Percentiles rank a stretch among this genome's conserved stretches.
Evolutionary conservation across 2,888 invertebrate genomes (phyloP).

Genomic region (Sinotaia quadrata): DNA sequence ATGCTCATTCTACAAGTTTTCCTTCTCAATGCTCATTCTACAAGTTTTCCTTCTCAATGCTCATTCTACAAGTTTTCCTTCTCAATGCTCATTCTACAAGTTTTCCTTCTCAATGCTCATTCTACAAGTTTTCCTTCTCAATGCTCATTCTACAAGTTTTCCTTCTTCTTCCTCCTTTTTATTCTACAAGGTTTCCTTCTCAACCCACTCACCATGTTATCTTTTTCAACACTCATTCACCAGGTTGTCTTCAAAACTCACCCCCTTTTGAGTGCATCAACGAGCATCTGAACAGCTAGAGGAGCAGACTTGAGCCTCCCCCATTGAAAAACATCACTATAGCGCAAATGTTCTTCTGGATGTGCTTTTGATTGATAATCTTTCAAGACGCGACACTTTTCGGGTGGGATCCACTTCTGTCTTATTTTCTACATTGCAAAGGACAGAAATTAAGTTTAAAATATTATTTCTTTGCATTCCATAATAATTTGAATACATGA

Average conservation of each 20-base stretch:
- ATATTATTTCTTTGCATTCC: no score
- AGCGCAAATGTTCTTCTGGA: slow-evolving; percentile 25
- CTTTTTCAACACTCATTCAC: background rate
- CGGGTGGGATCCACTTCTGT: slow-evolving; percentile 11
- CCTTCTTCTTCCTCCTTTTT: background rate
- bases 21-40: no score
- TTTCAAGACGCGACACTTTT: background rate
- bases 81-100: no score
- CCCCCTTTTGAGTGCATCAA: slow-evolving; percentile 16
- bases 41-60: no score
- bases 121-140: no score
- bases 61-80: no score
- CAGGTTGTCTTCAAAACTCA: background rate
- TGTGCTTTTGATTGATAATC: background rate
- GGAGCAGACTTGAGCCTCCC: slow-evolving; percentile 17
- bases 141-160: no score
- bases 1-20: no score
- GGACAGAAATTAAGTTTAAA: no score
- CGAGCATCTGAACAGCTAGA: slow-evolving; percentile 6
- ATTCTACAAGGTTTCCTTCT: background rate
- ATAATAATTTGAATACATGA: no score
- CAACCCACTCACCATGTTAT: background rate
- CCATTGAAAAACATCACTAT: slow-evolving; percentile 8
- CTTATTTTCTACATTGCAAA: slow-evolving; percentile 1
- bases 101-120: no score